Base-by-base conservation (phyloP, 2,797 vertebrate species). In the Gorsachius magnificus region DNA sequence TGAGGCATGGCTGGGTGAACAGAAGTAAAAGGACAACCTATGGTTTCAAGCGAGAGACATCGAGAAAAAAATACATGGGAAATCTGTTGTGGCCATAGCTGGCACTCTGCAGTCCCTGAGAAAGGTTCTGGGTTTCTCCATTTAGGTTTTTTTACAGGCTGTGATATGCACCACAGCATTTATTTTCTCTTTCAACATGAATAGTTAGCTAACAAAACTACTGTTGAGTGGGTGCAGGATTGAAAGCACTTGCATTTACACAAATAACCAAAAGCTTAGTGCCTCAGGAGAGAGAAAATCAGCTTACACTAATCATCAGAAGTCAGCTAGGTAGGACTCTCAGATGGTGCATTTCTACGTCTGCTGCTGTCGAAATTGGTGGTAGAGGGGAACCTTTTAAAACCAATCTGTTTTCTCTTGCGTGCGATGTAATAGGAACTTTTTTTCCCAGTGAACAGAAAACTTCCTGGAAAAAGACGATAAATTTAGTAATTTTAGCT, bases 401-500 rank as follows among this genome's bases (percentile, higher is more conserved):
- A 96, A 35, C 36, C 28, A 83, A n/a, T 84, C 57, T 91, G 43
- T 66, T 95, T 89, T 87, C 57, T 78, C 56, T 68, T 71, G 31
- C 79, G 81, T 83, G 46, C 33, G 74, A 16, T 10, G 56, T 83
- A 93, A 92, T 75, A 82, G 83, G 87, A 95, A 89, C 41, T 71
- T 60, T 77, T 88, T 64, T 64, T 95, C 82, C 82, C 65, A 91
- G 33, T 76, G 81, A 89, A 91, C 31, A 91, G 64, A 89, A 46
- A 54, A 81, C 43, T 83, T 96, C 54, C 79, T 95, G 45, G 36
- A 90, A 89, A 93, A 97, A 90, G 45, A 80, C 84, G 91, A 95
- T 94, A 92, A 94, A 94, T 93, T 86, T 43, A 96, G 78, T 97
- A 83, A 91, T 97, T 96, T 97, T 97, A 82, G 60, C 58, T 93